Percentiles rank a stretch among this genome's conserved stretches.
phyloP scores from a whole-genome alignment of 2,797 vertebrate species.

The Octomys mimax region DNA sequence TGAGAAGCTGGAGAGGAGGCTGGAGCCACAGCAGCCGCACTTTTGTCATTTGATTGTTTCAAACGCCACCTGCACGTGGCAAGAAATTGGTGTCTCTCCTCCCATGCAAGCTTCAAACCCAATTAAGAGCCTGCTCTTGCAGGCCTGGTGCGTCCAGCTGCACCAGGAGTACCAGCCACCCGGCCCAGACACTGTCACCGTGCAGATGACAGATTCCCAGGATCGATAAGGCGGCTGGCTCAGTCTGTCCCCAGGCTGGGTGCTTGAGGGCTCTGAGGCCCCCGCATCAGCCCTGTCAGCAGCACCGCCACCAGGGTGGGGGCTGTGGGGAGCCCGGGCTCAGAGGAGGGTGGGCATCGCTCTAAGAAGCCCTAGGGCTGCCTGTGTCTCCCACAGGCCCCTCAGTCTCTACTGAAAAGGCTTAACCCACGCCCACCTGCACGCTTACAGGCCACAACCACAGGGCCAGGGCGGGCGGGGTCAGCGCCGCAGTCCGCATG shows the following conservation, averaged over 20 bases:
- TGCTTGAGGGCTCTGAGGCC: slow-evolving; percentile 11
- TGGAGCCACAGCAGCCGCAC: slow-evolving; percentile 84
- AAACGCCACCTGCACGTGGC: slow-evolving; percentile 83
- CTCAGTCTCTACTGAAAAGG: not conserved
- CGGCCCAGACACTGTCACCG: slow-evolving; percentile 26
- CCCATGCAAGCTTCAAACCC: slow-evolving; percentile 83
- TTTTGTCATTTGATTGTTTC: slow-evolving; percentile 91
- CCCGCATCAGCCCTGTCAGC: slow-evolving; percentile 18
- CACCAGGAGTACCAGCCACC: slow-evolving; percentile 80
- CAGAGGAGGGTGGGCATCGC: not conserved
- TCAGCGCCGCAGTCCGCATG: rapidly evolving
- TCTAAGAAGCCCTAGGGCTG: not conserved
- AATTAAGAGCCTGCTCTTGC: slow-evolving; percentile 86
- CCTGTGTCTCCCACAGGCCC: not conserved
- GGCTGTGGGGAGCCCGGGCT: not conserved
- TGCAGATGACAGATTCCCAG: not conserved
- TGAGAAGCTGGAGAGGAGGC: slow-evolving; percentile 86
- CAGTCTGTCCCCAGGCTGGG: slow-evolving; percentile 9
- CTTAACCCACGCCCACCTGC: too few species aligned
- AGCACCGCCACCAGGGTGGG: not conserved
- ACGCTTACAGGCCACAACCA: not conserved
- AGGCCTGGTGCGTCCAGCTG: slow-evolving; percentile 75
- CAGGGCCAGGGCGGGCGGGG: rapidly evolving
- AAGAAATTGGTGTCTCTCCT: slow-evolving; percentile 82
- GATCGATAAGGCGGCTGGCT: slow-evolving; percentile 82